phyloP scores from a whole-genome alignment of 92 coral and sea anemone species.

The Porites evermanni region DNA sequence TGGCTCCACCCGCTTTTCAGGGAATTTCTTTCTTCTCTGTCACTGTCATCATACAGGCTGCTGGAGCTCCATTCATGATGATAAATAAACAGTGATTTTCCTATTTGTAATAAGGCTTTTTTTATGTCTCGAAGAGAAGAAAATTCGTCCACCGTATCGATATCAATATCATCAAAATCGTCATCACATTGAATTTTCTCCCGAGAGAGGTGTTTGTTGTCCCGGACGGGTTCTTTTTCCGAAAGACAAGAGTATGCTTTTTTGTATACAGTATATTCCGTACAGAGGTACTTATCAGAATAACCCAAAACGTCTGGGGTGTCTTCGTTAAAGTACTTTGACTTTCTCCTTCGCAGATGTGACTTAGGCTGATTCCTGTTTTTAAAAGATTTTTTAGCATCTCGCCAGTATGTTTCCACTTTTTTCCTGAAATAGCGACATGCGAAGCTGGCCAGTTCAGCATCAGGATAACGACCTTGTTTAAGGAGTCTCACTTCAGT shows the following conservation, averaged over 20 bases:
- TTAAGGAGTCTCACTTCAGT: conserved; percentile 45
- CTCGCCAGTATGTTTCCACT: background rate
- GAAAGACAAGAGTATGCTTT: background rate
- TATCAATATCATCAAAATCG: conserved; percentile 20
- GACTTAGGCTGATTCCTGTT: background rate
- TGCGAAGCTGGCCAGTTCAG: conserved; percentile 59
- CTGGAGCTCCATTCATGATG: conserved; percentile 29
- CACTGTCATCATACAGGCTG: conserved; percentile 5
- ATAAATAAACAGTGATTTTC: background rate
- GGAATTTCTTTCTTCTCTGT: conserved; percentile 6
- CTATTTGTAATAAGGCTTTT: conserved; percentile 16
- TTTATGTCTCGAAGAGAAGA: conserved; percentile 26
- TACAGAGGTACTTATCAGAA: conserved; percentile 4
- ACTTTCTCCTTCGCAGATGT: background rate
- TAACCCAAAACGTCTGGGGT: background rate
- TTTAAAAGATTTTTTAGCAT: background rate
- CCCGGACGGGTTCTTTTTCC: background rate
- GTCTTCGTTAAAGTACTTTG: background rate
- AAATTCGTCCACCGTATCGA: conserved; percentile 32
- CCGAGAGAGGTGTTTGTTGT: background rate
- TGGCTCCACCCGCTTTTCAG: conserved; percentile 27
- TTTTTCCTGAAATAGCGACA: conserved; percentile 38
- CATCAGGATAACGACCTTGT: conserved; percentile 57
- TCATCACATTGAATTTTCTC: background rate
- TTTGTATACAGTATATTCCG: background rate